Conservation (phyloP, 2,113 vertebrate genomes). For the Rattus rattus region DNA sequence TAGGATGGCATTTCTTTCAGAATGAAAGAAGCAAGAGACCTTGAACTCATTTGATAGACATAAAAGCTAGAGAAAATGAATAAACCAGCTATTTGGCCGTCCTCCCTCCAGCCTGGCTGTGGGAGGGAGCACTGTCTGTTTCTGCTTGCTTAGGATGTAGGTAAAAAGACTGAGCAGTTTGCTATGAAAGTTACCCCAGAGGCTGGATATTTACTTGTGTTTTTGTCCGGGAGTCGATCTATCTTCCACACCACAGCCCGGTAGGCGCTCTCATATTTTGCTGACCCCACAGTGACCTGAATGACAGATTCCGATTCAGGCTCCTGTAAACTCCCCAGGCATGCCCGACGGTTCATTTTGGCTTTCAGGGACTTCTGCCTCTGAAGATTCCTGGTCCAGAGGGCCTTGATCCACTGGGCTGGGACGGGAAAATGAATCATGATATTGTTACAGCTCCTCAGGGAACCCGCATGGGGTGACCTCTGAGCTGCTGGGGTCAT, state of each 20-base stretch:
- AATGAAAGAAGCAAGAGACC: not conserved
- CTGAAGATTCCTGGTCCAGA: slow-evolving; percentile 94
- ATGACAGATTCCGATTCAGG: slow-evolving; percentile 92
- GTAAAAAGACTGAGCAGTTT: not conserved
- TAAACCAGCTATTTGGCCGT: not conserved
- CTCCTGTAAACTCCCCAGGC: slow-evolving; percentile 90
- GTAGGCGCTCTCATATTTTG: slow-evolving; percentile 97
- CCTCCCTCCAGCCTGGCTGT: not conserved
- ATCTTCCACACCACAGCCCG: slow-evolving; percentile 97
- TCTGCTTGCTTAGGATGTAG: not conserved
- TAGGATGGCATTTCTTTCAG: not conserved
- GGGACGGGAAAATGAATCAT: slow-evolving; percentile 94
- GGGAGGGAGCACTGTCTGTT: not conserved
- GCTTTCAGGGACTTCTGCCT: slow-evolving; percentile 96
- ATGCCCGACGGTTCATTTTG: slow-evolving; percentile 95
- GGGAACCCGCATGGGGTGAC: slow-evolving; percentile 69
- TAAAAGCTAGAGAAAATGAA: not conserved
- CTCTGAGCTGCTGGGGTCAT: slow-evolving; percentile 86
- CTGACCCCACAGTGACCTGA: slow-evolving; percentile 94
- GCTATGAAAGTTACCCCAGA: not conserved
- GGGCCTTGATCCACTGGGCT: slow-evolving; percentile 93
- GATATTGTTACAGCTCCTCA: slow-evolving; percentile 92
- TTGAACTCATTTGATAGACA: slow-evolving; percentile 20
- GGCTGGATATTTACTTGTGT: slow-evolving; percentile 89
- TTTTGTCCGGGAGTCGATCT: slow-evolving; percentile 96